phyloP scores from a whole-genome alignment of 2,797 vertebrate species.

The Lacerta viridis region DNA sequence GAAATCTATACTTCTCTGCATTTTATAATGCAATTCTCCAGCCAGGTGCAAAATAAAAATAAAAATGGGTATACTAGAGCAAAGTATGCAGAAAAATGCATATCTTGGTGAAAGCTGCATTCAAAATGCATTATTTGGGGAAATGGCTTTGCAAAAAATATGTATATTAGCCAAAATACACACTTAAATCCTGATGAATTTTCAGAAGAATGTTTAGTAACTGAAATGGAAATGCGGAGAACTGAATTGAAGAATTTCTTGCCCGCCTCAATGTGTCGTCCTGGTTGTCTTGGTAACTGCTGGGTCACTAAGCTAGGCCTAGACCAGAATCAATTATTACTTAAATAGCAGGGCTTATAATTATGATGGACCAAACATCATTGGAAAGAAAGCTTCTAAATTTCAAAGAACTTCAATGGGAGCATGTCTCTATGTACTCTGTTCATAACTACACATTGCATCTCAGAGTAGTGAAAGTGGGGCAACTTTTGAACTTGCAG shows the following conservation, averaged over 20 bases:
- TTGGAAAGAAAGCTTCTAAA: not conserved
- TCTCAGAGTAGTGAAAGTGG: not conserved
- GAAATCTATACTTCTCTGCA: too few species aligned
- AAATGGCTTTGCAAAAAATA: too few species aligned
- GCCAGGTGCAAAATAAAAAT: too few species aligned
- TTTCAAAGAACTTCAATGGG: not conserved
- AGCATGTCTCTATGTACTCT: not conserved
- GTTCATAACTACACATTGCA: not conserved
- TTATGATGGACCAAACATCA: not conserved
- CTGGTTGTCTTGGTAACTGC: not conserved
- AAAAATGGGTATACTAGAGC: too few species aligned
- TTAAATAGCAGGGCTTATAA: not conserved
- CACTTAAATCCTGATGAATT: too few species aligned
- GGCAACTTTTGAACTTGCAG: not conserved
- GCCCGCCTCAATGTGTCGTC: not conserved
- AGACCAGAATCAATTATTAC: not conserved
- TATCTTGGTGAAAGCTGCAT: too few species aligned
- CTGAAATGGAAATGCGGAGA: too few species aligned
- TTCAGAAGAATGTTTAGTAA: too few species aligned
- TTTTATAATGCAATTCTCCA: too few species aligned
- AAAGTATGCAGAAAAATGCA: too few species aligned
- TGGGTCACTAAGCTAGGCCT: not conserved
- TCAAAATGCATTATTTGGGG: too few species aligned
- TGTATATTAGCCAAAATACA: too few species aligned
- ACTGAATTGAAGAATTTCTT: not conserved